Evolutionary conservation across 2,113 vertebrate genomes (phyloP).

Genomic region (Esox niger): DNA sequence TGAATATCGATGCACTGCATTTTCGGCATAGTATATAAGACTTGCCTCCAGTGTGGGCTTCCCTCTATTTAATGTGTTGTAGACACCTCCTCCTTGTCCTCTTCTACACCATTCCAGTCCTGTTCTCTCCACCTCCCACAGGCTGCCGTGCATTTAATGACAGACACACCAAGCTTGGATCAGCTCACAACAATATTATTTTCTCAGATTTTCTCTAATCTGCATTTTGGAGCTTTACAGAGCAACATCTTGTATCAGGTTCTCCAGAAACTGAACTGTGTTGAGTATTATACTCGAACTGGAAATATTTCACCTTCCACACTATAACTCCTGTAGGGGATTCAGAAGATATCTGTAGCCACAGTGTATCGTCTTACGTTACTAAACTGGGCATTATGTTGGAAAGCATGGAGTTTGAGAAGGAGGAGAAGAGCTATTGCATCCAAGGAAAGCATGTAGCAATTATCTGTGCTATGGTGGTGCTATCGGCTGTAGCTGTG

Average conservation of each 20-base stretch:
- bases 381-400: slow-evolving; percentile 62
- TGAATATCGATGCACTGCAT: too few relatives aligned
- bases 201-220: neutral
- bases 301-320: slow-evolving; percentile 1
- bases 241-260: slow-evolving; percentile 8
- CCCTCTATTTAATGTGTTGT: neutral
- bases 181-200: slow-evolving; percentile 21
- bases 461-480: slow-evolving; percentile 76
- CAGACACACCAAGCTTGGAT: neutral
- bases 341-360: slow-evolving; percentile 7
- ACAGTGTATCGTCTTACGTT: neutral
- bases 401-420: slow-evolving; percentile 71
- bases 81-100: neutral
- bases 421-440: slow-evolving; percentile 76
- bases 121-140: neutral
- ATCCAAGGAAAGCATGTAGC: slow-evolving; percentile 78
- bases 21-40: neutral
- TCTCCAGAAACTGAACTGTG: slow-evolving; percentile 29
- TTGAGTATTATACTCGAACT: slow-evolving; percentile 16
- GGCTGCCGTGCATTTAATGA: neutral
- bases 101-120: neutral
- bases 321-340: neutral
- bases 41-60: neutral
- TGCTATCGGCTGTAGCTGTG: slow-evolving; percentile 77
- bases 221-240: neutral